These are phyloP conservation scores for Anadara kagoshimensis DNA, from an alignment of 1,140 invertebrate species.

Conservation along the genomic window DNA sequence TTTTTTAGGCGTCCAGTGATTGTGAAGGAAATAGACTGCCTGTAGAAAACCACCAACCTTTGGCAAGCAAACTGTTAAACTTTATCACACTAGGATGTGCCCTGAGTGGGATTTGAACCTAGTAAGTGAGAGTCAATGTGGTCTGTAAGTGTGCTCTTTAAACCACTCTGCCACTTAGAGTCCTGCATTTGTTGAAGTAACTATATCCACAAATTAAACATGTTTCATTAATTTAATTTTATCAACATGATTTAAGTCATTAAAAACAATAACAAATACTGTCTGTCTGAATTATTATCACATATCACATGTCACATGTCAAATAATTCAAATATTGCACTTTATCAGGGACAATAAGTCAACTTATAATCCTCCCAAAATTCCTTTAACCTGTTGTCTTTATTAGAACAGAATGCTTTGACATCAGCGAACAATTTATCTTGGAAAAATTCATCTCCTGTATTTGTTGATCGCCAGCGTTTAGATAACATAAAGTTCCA, in stretches of 20 bases:
- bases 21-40: too few relatives aligned
- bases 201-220: background rate
- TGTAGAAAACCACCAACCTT: too few relatives aligned
- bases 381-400: conserved; percentile 83
- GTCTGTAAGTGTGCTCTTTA: too few relatives aligned
- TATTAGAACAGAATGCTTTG: conserved; percentile 91
- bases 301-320: too few relatives aligned
- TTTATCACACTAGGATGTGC: too few relatives aligned
- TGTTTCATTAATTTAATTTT: background rate
- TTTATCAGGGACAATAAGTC: too few relatives aligned
- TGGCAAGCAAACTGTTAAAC: too few relatives aligned
- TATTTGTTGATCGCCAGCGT: conserved; percentile 86
- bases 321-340: background rate
- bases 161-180: too few relatives aligned
- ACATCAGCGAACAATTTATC: conserved; percentile 92
- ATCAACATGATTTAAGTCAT: background rate
- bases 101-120: too few relatives aligned
- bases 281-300: background rate
- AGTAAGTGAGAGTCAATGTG: too few relatives aligned
- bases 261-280: background rate
- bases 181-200: too few relatives aligned
- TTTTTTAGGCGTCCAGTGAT: too few relatives aligned
- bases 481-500: conserved; percentile 99
- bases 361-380: conserved; percentile 77
- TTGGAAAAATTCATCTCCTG: conserved; percentile 88